These are phyloP conservation scores for Eugnorisma glareosa DNA, from an alignment of 2,888 invertebrate species.

Conservation along the genomic window DNA sequence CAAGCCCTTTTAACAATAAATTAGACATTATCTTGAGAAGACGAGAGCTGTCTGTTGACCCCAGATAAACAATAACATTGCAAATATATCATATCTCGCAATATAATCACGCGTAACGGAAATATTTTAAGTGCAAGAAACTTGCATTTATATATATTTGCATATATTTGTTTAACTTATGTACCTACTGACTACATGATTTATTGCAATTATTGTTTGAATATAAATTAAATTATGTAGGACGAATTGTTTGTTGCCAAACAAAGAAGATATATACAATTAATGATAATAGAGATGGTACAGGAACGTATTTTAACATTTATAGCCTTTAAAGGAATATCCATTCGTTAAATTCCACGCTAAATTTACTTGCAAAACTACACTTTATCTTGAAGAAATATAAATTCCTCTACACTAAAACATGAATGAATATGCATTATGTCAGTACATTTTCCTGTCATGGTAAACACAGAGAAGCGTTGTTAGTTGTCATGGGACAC, in stretches of 20 bases:
- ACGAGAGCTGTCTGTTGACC: slow-evolving; percentile 80
- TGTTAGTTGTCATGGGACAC: slow-evolving; percentile 73
- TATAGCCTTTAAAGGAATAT: not conserved
- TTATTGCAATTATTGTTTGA: slow-evolving; percentile 41
- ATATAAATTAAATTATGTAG: slow-evolving; percentile 36
- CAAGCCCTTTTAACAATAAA: slow-evolving; percentile 70
- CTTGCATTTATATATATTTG: slow-evolving; percentile 38
- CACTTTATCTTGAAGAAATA: slow-evolving; percentile 2
- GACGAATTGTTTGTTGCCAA: slow-evolving; percentile 31
- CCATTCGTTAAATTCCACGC: not conserved
- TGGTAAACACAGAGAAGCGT: slow-evolving; percentile 56
- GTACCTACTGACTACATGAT: slow-evolving; percentile 21
- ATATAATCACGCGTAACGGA: slow-evolving; percentile 62
- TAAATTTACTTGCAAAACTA: slow-evolving; percentile 4
- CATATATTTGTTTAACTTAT: slow-evolving; percentile 4
- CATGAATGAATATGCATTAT: slow-evolving; percentile 14
- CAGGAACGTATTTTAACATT: slow-evolving; percentile 15
- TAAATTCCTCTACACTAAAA: slow-evolving; percentile 28
- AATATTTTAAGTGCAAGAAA: slow-evolving; percentile 63
- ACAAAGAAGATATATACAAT: slow-evolving; percentile 13
- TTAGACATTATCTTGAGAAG: slow-evolving; percentile 75
- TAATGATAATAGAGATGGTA: slow-evolving; percentile 7
- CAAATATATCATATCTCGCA: slow-evolving; percentile 68
- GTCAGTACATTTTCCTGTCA: slow-evolving; percentile 15
- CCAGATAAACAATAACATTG: slow-evolving; percentile 77